Conservation (phyloP, 2,888 invertebrate genomes). For the Pyrochroa serraticornis region DNA sequence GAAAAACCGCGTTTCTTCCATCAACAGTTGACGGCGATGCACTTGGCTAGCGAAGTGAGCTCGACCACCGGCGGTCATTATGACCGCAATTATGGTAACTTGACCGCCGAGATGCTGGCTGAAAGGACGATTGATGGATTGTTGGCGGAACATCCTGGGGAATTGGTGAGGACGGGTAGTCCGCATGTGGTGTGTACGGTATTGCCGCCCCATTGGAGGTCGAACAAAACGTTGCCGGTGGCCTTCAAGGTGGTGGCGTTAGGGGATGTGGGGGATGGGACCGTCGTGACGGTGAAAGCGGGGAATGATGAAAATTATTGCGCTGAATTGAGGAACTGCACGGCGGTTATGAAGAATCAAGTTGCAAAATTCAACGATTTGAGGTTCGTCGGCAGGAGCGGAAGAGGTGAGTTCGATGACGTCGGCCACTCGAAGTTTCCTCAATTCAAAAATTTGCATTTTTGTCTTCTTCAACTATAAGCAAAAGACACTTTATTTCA, state of each 20-base stretch:
- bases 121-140: constrained; percentile 87
- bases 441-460: no score
- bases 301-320: constrained; percentile 99
- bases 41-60: constrained; percentile 78
- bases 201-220: constrained; percentile 95
- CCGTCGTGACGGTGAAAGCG: constrained; percentile 92
- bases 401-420: constrained; percentile 80
- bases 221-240: constrained; percentile 96
- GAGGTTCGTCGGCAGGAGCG: constrained; percentile 97
- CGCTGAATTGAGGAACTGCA: constrained; percentile 92
- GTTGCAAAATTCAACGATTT: constrained; percentile 99
- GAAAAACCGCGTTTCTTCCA: background rate
- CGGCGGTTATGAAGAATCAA: constrained; percentile 97
- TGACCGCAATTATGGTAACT: constrained; percentile 62
- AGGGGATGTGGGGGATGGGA: constrained; percentile 94
- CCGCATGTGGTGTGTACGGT: constrained; percentile 96
- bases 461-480: no score
- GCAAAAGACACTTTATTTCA: no score
- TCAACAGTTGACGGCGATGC: constrained; percentile 61
- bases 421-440: background rate
- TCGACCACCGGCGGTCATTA: constrained; percentile 65
- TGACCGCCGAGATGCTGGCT: constrained; percentile 89
- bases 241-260: constrained; percentile 96
- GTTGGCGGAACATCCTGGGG: constrained; percentile 88
- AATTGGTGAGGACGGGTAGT: constrained; percentile 88